Base-by-base conservation (phyloP, 1,140 invertebrate genomes). In the Drosophila yakuba region DNA sequence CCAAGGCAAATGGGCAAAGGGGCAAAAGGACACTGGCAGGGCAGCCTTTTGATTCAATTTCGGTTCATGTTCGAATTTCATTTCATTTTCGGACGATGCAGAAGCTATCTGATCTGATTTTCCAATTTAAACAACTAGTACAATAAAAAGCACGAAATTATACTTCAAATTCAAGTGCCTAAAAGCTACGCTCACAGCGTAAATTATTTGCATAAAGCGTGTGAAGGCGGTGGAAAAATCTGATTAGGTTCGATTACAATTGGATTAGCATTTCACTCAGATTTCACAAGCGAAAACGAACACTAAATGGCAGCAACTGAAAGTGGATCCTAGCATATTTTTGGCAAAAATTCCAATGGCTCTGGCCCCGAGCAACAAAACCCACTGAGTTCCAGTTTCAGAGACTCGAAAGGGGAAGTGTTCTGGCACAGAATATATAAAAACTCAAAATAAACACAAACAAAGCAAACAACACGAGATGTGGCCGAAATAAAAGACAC, bases 401-500 rank as follows among this genome's bases (percentile, higher is more conserved):
- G 35, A 38, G 12, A 4, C 17, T 7, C n/a, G 12, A 5, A 36
- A 6, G 12, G 3, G 2, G 3, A 20, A 38, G 20, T 25, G 23
- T 36, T 51, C 43, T 79, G 55, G 52, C 58, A 55, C 62, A 74
- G 66, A 23, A 39, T 5, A 39, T n/a, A 43, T 58, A 69, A 73
- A 78, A 81, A 78, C 60, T 54, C 74, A 71, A 64, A 56, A 52
- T 32, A 72, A 61, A 39, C 20, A 15, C 55, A 51, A 47, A 38
- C 38, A 23, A 51, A 51, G 20, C 20, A 20, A 20, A 20, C 20
- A 20, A 20, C 20, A 20, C 20, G 20, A 2, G 44, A 35, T 60
- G 38, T 25, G 50, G 54, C 41, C 56, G 61, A 76, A 71, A 68
- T 25, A 15, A 28, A 62, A 61, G 41, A 35, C 25, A 60, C 71